These are phyloP conservation scores for Heliopora coerulea DNA, from an alignment of 92 coral and sea anemone species.

Conservation along the genomic window DNA sequence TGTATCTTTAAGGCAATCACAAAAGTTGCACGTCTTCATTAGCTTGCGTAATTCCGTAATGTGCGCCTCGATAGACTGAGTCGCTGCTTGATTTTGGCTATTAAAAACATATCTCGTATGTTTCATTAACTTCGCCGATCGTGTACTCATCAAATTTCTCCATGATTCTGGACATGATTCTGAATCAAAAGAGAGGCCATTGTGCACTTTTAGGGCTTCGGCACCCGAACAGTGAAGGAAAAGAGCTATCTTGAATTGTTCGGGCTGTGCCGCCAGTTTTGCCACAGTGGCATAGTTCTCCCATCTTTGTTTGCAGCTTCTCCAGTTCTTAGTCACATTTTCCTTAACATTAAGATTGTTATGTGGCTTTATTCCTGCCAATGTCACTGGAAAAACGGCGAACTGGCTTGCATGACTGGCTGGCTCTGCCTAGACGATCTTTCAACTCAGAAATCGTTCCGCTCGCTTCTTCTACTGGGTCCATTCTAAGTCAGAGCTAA, in stretches of 20 bases:
- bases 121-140: slow-evolving; percentile 51
- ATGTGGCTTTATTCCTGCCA: slow-evolving; percentile 18
- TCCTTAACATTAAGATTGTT: slow-evolving; percentile 1
- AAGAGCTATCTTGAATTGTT: slow-evolving; percentile 44
- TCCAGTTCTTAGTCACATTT: slow-evolving; percentile 37
- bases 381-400: slow-evolving; percentile 1
- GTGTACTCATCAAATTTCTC: slow-evolving; percentile 56
- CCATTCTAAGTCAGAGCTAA: background rate
- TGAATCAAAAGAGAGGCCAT: slow-evolving; percentile 34
- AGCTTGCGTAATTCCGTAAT: slow-evolving; percentile 47
- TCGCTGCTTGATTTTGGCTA: slow-evolving; percentile 37
- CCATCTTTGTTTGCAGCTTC: slow-evolving; percentile 22
- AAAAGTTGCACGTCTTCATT: slow-evolving; percentile 51
- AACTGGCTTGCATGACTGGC: background rate
- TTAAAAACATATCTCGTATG: slow-evolving; percentile 53
- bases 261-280: slow-evolving; percentile 37
- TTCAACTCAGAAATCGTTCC: background rate
- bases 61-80: slow-evolving; percentile 51
- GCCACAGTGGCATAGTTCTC: slow-evolving; percentile 46
- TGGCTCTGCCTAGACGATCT: background rate
- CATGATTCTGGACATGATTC: slow-evolving; percentile 22
- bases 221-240: slow-evolving; percentile 53
- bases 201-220: slow-evolving; percentile 41
- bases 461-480: background rate
- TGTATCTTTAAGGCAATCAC: slow-evolving; percentile 44